These are phyloP conservation scores for Tauraco erythrolophus DNA, from an alignment of 2,113 vertebrate species.

Conservation along the genomic window DNA sequence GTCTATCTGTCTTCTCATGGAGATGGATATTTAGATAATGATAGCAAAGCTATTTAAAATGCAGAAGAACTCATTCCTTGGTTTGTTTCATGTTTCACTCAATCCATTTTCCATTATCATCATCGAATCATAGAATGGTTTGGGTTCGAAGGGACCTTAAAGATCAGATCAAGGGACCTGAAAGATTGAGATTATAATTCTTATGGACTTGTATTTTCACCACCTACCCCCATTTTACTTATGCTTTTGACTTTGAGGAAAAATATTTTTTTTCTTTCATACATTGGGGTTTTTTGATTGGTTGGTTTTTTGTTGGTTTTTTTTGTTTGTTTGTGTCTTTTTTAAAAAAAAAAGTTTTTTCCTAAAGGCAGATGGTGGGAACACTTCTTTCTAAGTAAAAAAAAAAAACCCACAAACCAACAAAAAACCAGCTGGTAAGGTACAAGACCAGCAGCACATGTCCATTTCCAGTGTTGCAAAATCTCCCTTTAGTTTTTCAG, in stretches of 20 bases:
- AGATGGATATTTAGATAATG: background rate
- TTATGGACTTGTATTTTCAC: background rate
- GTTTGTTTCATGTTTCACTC: background rate
- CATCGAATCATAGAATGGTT: too few species aligned
- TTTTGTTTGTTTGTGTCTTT: background rate
- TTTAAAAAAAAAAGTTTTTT: background rate
- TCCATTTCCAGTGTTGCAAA: background rate
- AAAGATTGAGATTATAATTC: background rate
- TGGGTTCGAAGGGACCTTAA: too few species aligned
- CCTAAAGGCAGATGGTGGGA: constrained; percentile 59
- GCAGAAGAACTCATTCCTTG: background rate
- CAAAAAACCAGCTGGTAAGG: constrained; percentile 57
- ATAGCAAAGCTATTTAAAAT: background rate
- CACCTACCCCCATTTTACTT: background rate
- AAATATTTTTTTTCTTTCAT: background rate
- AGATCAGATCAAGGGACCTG: too few species aligned
- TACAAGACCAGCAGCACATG: background rate
- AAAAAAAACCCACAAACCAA: too few species aligned
- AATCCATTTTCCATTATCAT: background rate
- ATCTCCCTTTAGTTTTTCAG: constrained; percentile 18
- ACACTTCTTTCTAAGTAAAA: constrained; percentile 58
- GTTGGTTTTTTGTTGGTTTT: too few species aligned
- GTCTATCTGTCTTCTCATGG: background rate
- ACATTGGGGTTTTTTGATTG: too few species aligned
- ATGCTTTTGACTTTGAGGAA: background rate